phyloP scores from a whole-genome alignment of 1,140 invertebrate genomes.

The Microplitis demolitor region DNA sequence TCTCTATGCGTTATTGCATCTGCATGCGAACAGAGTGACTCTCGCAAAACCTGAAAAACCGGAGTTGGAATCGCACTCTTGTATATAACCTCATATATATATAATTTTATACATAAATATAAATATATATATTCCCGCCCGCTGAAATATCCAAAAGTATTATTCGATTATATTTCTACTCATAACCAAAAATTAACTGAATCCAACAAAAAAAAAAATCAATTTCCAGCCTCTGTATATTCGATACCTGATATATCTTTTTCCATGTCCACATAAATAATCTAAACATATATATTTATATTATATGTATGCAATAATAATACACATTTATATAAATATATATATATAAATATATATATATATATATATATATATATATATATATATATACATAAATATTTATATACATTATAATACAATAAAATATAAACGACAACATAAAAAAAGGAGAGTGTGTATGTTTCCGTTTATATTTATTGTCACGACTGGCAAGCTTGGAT shows the following conservation, averaged over 20 bases:
- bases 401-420: not conserved
- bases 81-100: constrained; percentile 6
- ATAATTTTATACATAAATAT: too few species aligned
- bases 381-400: too few species aligned
- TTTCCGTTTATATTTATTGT: constrained; percentile 32
- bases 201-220: not conserved
- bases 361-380: too few species aligned
- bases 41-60: constrained; percentile 35
- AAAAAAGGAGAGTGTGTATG: constrained; percentile 5
- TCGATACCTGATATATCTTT: too few species aligned
- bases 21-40: constrained; percentile 25
- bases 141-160: too few species aligned
- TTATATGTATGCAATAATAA: too few species aligned
- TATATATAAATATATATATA: not conserved
- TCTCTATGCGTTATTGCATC: constrained; percentile 39
- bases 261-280: too few species aligned
- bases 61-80: constrained; percentile 32
- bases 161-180: too few species aligned
- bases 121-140: too few species aligned
- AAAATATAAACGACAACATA: not conserved
- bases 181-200: too few species aligned
- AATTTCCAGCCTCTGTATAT: too few species aligned
- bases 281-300: not conserved
- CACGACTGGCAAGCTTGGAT: constrained; percentile 43
- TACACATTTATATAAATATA: too few species aligned